Conservation (phyloP, 2,888 invertebrate genomes). For the Mactromeris polynyma region DNA sequence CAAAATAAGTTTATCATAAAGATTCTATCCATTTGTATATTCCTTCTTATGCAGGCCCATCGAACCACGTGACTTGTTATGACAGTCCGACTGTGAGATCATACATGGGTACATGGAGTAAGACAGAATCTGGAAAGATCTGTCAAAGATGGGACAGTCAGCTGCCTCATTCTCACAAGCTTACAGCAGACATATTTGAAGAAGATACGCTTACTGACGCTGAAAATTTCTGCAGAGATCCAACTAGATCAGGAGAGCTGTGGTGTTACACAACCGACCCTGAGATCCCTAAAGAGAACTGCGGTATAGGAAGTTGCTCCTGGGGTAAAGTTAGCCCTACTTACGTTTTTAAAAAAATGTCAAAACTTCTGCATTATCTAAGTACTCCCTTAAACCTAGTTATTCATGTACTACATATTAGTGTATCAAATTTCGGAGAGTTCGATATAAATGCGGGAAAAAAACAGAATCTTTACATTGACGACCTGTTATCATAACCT, state of each 20-base stretch:
- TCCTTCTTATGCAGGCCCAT: background rate
- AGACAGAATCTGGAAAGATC: background rate
- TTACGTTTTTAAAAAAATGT: too few relatives aligned
- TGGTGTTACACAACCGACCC: slow-evolving; percentile 12
- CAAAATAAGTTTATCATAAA: too few relatives aligned
- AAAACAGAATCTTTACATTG: too few relatives aligned
- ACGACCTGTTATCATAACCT: too few relatives aligned
- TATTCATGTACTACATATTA: too few relatives aligned
- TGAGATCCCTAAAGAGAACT: background rate
- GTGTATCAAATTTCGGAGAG: too few relatives aligned
- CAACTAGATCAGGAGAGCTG: background rate
- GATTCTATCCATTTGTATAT: too few relatives aligned
- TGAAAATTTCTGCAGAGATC: slow-evolving; percentile 1
- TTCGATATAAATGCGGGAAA: too few relatives aligned
- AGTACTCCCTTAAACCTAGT: too few relatives aligned
- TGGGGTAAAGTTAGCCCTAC: background rate
- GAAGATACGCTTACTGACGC: background rate
- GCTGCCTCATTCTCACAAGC: too few relatives aligned
- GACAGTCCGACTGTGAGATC: slow-evolving; percentile 1
- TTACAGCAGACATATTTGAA: too few relatives aligned
- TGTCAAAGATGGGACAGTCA: slow-evolving; percentile 20
- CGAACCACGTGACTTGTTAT: background rate
- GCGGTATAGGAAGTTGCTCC: background rate
- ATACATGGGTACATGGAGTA: background rate
- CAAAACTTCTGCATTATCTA: too few relatives aligned